A percentile compares a stretch with the other conserved stretches of the same genome.
Conservation (phyloP, 2,797 vertebrate genomes). For the Microctenopoma steveboyesi region DNA sequence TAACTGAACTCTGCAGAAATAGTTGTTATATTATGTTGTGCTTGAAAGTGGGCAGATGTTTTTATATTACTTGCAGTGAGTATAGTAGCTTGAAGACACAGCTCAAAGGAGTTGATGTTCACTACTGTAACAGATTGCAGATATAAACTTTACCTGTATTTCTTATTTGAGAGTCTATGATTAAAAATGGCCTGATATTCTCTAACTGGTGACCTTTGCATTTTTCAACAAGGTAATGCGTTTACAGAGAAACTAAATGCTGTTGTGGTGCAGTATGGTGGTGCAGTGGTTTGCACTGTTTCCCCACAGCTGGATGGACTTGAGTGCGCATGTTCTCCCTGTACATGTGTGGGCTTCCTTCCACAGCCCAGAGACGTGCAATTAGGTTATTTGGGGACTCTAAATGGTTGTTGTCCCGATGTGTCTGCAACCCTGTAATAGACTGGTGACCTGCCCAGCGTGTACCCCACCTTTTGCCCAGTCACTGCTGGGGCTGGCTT, state of each 20-base stretch:
- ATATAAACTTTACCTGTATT: slow-evolving; percentile 67
- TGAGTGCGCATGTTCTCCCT: no score
- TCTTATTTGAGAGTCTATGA: slow-evolving; percentile 72
- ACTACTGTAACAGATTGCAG: slow-evolving; percentile 66
- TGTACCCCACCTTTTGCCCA: no score
- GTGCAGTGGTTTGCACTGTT: no score
- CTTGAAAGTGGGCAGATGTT: slow-evolving; percentile 54
- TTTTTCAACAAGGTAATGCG: slow-evolving; percentile 1
- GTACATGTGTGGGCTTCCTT: no score
- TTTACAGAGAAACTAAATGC: neutral
- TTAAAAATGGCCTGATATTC: slow-evolving; percentile 73
- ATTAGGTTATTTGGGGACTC: no score
- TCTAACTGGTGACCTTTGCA: slow-evolving; percentile 29
- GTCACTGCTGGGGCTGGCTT: no score
- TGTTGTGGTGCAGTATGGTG: no score
- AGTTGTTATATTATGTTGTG: slow-evolving; percentile 30
- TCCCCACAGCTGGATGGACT: no score
- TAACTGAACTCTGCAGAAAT: slow-evolving; percentile 26
- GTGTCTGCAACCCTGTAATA: no score
- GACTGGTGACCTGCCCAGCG: no score
- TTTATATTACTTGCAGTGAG: slow-evolving; percentile 67
- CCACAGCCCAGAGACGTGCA: no score
- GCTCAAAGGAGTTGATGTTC: slow-evolving; percentile 52
- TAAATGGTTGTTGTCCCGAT: no score
- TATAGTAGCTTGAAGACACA: slow-evolving; percentile 55